phyloP scores from a whole-genome alignment of 2,797 vertebrate genomes.

The Cynopterus sphinx region DNA sequence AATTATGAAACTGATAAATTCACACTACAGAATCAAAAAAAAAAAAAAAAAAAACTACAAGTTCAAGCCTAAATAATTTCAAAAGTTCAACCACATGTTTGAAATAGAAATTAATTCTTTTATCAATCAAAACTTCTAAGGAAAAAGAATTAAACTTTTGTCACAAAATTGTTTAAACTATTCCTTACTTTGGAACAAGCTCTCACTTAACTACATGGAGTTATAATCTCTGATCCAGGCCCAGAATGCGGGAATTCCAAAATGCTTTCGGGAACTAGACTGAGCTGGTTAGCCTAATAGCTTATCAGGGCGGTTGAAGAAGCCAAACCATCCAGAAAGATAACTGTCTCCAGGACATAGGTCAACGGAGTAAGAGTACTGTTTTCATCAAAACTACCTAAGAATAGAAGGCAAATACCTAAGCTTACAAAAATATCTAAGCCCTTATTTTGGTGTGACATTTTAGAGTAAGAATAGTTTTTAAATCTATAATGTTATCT shows the following conservation, averaged over 20 bases:
- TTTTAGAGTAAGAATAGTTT: neutral
- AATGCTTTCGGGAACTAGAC: neutral
- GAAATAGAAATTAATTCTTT: conserved; percentile 52
- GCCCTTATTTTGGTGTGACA: neutral
- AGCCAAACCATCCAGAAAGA: neutral
- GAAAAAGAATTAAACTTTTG: neutral
- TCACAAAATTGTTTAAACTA: neutral
- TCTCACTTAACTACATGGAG: neutral
- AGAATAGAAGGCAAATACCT: neutral
- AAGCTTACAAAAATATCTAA: conserved; percentile 35
- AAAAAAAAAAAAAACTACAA: neutral
- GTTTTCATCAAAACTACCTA: conserved; percentile 20
- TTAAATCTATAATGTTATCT: conserved; percentile 45
- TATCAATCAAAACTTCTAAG: conserved; percentile 37
- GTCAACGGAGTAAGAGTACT: neutral
- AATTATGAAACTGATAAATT: conserved; percentile 49
- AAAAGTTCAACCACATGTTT: neutral
- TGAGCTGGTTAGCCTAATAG: conserved; percentile 5
- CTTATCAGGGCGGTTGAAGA: neutral
- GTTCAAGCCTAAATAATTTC: neutral
- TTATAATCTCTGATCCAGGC: neutral
- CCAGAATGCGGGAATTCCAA: neutral
- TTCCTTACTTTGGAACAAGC: neutral
- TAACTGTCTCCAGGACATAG: neutral
- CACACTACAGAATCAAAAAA: neutral